A percentile compares a stretch with the other conserved stretches of the same genome.
Evolutionary conservation across 1,140 invertebrate species (phyloP).

Genomic region (Hyposmocoma kahamanoa): DNA sequence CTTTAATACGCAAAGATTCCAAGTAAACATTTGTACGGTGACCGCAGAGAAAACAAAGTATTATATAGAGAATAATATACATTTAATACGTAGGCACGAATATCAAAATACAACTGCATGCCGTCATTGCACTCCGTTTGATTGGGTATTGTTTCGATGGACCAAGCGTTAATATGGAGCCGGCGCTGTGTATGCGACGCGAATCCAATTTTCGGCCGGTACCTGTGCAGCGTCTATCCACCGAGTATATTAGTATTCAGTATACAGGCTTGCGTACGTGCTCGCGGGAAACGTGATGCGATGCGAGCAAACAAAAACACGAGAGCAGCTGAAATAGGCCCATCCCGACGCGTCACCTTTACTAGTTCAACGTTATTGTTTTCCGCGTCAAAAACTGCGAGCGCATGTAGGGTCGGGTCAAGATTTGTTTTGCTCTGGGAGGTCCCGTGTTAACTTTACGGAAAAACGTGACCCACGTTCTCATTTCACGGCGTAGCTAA

Average conservation of each 20-base stretch:
- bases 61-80: no score
- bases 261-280: slow-evolving; percentile 35
- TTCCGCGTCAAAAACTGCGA: slow-evolving; percentile 10
- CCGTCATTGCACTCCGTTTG: slow-evolving; percentile 47
- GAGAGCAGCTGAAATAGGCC: slow-evolving; percentile 38
- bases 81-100: no score
- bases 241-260: slow-evolving; percentile 51
- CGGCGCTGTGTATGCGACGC: slow-evolving; percentile 41
- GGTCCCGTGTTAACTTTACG: not conserved
- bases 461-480: not conserved
- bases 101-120: not conserved
- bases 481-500: no score
- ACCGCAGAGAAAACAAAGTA: no score
- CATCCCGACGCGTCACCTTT: slow-evolving; percentile 22
- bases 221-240: slow-evolving; percentile 32
- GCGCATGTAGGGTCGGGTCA: not conserved
- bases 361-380: slow-evolving; percentile 22
- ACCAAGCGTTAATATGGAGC: slow-evolving; percentile 37
- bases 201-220: slow-evolving; percentile 61
- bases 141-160: slow-evolving; percentile 59
- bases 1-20: no score
- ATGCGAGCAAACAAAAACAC: slow-evolving; percentile 56
- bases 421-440: not conserved
- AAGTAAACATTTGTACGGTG: no score
- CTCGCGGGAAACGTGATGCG: slow-evolving; percentile 43